phyloP scores from a whole-genome alignment of 2,113 vertebrate species.

The Rhynchopsitta pachyrhyncha region DNA sequence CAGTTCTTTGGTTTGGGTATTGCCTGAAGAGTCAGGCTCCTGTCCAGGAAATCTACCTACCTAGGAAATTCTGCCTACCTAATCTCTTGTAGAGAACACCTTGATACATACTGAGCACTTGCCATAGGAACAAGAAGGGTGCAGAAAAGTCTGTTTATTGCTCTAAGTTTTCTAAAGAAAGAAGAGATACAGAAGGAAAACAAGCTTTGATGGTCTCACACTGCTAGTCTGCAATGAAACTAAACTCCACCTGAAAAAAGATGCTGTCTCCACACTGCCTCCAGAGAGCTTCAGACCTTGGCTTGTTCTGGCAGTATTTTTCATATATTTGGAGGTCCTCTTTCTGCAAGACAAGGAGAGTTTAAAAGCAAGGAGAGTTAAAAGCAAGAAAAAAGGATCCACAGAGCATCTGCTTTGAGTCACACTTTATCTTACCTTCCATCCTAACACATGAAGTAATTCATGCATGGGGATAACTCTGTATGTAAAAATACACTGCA shows the following conservation, averaged over 20 bases:
- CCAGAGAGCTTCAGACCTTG: constrained; percentile 91
- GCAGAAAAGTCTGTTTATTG: not conserved
- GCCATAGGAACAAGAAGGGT: not conserved
- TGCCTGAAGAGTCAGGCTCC: not conserved
- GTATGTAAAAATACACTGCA: not conserved
- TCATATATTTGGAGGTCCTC: constrained; percentile 95
- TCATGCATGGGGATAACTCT: not conserved
- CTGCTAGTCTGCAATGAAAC: not conserved
- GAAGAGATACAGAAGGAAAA: not conserved
- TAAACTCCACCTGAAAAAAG: constrained; percentile 84
- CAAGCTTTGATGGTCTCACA: not conserved
- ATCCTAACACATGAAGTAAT: not conserved
- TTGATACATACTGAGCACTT: not conserved
- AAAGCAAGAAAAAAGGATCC: not conserved
- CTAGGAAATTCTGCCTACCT: not conserved
- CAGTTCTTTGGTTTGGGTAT: not conserved
- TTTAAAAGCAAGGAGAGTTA: not conserved
- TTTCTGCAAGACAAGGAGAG: constrained; percentile 79
- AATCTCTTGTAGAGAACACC: not conserved
- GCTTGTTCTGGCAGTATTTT: constrained; percentile 95
- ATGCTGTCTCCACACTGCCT: constrained; percentile 91
- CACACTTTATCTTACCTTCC: not conserved
- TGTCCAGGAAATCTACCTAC: not conserved
- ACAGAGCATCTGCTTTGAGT: not conserved
- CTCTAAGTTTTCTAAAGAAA: not conserved